Evolutionary conservation across 2,888 invertebrate species (phyloP).

Genomic region (Idaea biselata): DNA sequence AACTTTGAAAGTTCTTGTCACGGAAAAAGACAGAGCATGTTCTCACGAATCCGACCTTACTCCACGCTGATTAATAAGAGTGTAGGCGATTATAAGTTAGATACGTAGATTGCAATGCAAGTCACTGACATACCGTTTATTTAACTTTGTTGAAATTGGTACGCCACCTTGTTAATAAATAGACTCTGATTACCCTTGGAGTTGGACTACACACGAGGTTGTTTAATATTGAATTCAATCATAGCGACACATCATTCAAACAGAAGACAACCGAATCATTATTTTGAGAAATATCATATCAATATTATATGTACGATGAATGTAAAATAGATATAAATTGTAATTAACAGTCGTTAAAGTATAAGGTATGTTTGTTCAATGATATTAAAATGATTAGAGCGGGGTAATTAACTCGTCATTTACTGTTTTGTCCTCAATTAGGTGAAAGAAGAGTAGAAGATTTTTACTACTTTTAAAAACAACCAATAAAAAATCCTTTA

Average conservation of each 20-base stretch:
- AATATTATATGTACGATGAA: background rate
- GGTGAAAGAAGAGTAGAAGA: background rate
- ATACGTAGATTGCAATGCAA: background rate
- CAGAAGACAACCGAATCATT: background rate
- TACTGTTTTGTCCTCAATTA: background rate
- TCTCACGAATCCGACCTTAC: no score
- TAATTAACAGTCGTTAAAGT: background rate
- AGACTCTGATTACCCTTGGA: background rate
- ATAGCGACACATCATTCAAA: background rate
- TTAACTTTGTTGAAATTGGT: background rate
- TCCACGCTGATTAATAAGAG: no score
- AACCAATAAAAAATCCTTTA: no score
- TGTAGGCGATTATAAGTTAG: background rate
- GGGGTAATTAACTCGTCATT: background rate
- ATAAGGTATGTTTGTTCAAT: background rate
- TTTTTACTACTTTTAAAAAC: background rate
- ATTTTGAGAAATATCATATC: slow-evolving; percentile 1
- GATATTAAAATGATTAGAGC: background rate
- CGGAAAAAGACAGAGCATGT: no score
- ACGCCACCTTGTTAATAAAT: background rate
- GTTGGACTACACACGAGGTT: background rate
- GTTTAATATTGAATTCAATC: background rate
- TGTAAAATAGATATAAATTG: background rate
- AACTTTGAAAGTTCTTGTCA: no score
- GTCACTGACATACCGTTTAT: slow-evolving; percentile 1